Percentiles rank a stretch among this genome's conserved stretches.
Evolutionary conservation across 2,113 vertebrate species (phyloP).

Genomic region (Indicator maculatus): DNA sequence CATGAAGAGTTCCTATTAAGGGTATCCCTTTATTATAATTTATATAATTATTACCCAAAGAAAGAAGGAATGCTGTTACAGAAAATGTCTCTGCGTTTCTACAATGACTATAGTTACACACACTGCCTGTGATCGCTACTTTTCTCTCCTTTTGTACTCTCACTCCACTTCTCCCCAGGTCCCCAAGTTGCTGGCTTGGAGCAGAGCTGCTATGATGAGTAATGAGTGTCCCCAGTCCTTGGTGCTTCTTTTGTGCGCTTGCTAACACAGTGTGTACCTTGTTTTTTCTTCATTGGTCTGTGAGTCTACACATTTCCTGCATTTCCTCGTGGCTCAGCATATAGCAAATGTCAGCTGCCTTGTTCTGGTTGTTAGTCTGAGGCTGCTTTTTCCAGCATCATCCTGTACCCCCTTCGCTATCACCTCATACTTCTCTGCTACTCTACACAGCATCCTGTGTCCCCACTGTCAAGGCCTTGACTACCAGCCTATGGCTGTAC

Average conservation of each 20-base stretch:
- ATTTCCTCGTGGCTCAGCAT: neutral
- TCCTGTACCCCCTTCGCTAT: neutral
- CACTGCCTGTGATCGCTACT: neutral
- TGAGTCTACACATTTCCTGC: neutral
- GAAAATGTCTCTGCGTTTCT: neutral
- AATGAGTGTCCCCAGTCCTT: too few relatives aligned
- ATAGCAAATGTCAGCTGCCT: neutral
- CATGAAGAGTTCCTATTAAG: neutral
- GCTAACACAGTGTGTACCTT: too few relatives aligned
- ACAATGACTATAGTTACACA: neutral
- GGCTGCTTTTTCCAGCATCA: neutral
- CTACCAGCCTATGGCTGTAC: neutral
- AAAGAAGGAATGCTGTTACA: neutral
- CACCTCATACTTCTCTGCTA: neutral
- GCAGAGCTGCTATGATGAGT: too few relatives aligned
- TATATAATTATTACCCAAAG: neutral
- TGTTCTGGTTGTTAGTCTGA: neutral
- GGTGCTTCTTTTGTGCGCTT: too few relatives aligned
- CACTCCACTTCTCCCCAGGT: neutral
- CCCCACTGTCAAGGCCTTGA: neutral
- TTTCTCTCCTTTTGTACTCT: neutral
- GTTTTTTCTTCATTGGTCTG: too few relatives aligned
- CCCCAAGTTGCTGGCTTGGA: neutral
- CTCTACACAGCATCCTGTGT: neutral
- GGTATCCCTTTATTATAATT: neutral